Conservation (phyloP, 2,888 invertebrate genomes). For the Drosophila hamatofila region DNA sequence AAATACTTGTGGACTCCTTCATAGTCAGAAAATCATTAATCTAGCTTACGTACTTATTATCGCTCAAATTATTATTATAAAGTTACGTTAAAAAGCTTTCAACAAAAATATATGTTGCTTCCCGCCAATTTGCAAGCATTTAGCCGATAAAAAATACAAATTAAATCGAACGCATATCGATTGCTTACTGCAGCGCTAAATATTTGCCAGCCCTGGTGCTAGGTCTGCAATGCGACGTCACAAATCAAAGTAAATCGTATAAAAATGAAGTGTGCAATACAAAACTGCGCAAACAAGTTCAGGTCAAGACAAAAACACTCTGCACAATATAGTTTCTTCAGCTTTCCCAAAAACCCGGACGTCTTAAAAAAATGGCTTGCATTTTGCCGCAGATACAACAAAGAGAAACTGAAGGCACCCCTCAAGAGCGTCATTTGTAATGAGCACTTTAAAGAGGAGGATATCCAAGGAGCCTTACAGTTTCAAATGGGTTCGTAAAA, state of each 20-base stretch:
- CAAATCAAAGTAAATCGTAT: constrained; percentile 39
- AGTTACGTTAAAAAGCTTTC: too few relatives aligned
- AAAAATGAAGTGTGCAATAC: constrained; percentile 64
- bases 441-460: constrained; percentile 64
- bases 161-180: constrained; percentile 26
- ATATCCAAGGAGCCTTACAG: constrained; percentile 62
- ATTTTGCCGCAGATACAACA: constrained; percentile 55
- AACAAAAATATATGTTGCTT: neutral
- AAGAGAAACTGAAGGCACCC: constrained; percentile 33
- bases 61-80: too few relatives aligned
- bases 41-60: too few relatives aligned
- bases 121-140: neutral
- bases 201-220: constrained; percentile 26
- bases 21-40: too few relatives aligned
- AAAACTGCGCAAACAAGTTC: constrained; percentile 58
- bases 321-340: constrained; percentile 54
- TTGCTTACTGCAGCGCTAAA: neutral
- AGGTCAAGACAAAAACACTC: constrained; percentile 50
- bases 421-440: constrained; percentile 59
- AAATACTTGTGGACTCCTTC: too few relatives aligned
- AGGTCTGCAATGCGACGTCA: constrained; percentile 42
- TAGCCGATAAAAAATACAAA: neutral
- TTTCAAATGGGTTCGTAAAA: constrained; percentile 64
- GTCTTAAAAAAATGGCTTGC: constrained; percentile 47
- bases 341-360: constrained; percentile 56